A percentile compares a stretch with the other conserved stretches of the same genome.
Conservation (phyloP, 2,888 invertebrate genomes). For the Horisme vitalbata region DNA sequence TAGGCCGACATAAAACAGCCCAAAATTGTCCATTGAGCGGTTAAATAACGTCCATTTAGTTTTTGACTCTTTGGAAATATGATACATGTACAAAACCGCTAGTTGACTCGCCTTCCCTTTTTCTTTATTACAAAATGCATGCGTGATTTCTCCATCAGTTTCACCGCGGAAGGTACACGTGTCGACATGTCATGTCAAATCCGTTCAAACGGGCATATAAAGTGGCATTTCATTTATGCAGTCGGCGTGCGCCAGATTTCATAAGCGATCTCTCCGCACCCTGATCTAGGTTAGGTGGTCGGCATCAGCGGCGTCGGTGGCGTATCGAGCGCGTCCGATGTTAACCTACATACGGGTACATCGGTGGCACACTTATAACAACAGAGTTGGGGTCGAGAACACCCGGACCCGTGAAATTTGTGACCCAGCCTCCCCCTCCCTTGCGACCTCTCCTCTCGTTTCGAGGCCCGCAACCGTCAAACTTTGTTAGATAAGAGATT, state of each 20-base stretch:
- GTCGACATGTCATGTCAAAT: conserved; percentile 42
- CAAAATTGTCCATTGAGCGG: neutral
- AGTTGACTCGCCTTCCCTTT: conserved; percentile 14
- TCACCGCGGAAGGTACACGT: conserved; percentile 33
- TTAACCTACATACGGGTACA: conserved; percentile 71
- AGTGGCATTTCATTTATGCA: conserved; percentile 72
- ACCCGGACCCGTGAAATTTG: conserved; percentile 72
- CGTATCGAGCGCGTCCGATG: conserved; percentile 82
- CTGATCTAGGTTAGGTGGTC: conserved; percentile 83
- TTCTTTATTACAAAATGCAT: conserved; percentile 25
- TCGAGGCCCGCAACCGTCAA: conserved; percentile 46
- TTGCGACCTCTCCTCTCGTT: conserved; percentile 50
- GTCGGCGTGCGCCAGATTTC: conserved; percentile 79
- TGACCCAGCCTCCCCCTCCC: conserved; percentile 62
- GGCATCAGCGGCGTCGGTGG: conserved; percentile 70
- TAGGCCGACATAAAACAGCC: no score
- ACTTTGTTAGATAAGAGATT: conserved; percentile 57
- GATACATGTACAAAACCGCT: conserved; percentile 1
- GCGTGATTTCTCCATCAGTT: conserved; percentile 28
- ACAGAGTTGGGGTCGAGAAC: conserved; percentile 70
- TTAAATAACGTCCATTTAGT: neutral
- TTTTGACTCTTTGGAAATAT: neutral
- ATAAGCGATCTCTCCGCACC: conserved; percentile 82
- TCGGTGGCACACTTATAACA: conserved; percentile 69
- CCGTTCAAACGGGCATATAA: conserved; percentile 57